Percentiles rank a stretch among this genome's conserved stretches.
Evolutionary conservation across 2,113 vertebrate species (phyloP).

Genomic region (Cranoglanis bouderius): DNA sequence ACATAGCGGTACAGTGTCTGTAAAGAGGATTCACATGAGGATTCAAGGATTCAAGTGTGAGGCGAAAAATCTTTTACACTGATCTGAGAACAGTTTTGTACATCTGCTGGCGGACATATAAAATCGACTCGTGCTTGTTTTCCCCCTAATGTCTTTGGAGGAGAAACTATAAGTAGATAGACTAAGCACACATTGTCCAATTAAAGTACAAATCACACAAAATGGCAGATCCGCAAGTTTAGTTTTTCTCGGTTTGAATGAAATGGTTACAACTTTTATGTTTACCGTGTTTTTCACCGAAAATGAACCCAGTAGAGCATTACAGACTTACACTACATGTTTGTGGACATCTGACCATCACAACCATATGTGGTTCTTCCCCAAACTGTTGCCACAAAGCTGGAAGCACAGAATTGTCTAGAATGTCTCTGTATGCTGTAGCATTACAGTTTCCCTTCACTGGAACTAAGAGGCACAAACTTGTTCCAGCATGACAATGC

Average conservation of each 20-base stretch:
- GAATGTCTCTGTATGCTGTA: too few relatives aligned
- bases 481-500: too few relatives aligned
- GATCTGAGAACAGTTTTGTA: constrained; percentile 3
- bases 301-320: too few relatives aligned
- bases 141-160: neutral
- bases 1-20: constrained; percentile 94
- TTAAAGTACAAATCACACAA: neutral
- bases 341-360: too few relatives aligned
- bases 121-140: neutral
- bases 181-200: neutral
- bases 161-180: neutral
- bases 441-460: too few relatives aligned
- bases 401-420: too few relatives aligned
- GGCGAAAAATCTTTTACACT: neutral
- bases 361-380: too few relatives aligned
- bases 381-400: too few relatives aligned
- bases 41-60: too few relatives aligned
- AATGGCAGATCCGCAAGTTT: neutral
- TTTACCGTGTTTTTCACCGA: too few relatives aligned
- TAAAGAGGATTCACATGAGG: neutral
- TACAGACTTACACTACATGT: too few relatives aligned
- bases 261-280: neutral
- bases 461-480: too few relatives aligned
- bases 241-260: neutral
- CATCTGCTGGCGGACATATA: neutral